Evolutionary conservation across 1,140 invertebrate species (phyloP).

Genomic region (Zelostemma sp.): DNA sequence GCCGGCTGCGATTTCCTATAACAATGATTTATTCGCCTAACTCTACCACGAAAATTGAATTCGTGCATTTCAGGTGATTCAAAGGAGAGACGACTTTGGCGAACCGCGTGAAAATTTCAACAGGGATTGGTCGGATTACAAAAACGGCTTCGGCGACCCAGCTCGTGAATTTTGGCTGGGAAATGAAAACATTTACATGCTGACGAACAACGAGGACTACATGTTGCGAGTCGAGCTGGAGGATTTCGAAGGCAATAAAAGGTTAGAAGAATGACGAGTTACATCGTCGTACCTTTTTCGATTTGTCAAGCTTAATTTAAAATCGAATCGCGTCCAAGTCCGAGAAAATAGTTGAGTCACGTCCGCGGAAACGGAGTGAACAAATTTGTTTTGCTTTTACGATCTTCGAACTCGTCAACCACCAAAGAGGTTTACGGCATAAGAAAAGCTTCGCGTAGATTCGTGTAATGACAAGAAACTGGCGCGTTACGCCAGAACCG

Average conservation of each 20-base stretch:
- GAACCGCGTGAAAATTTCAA: slow-evolving; percentile 93
- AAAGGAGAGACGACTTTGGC: slow-evolving; percentile 88
- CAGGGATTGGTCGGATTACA: slow-evolving; percentile 95
- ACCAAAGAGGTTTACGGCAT: too few species aligned
- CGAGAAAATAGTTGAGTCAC: neutral
- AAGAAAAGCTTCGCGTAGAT: slow-evolving; percentile 26
- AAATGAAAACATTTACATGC: slow-evolving; percentile 94
- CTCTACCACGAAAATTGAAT: too few species aligned
- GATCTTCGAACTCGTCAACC: neutral
- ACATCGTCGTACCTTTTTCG: too few species aligned
- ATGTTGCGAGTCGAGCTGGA: slow-evolving; percentile 89
- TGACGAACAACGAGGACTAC: slow-evolving; percentile 96
- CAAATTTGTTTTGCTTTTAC: neutral
- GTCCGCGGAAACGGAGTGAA: neutral
- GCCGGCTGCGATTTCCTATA: too few species aligned
- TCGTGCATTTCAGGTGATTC: slow-evolving; percentile 86
- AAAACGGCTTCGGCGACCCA: slow-evolving; percentile 94
- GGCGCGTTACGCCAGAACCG: slow-evolving; percentile 30
- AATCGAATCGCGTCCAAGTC: neutral
- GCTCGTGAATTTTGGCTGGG: slow-evolving; percentile 93
- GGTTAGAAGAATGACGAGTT: slow-evolving; percentile 71
- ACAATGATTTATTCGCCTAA: too few species aligned
- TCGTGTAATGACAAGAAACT: slow-evolving; percentile 34
- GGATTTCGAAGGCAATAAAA: slow-evolving; percentile 93
- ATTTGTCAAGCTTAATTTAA: neutral